A percentile compares a stretch with the other conserved stretches of the same genome.
These are phyloP conservation scores for Falco rusticolus DNA, from an alignment of 2,797 vertebrate genomes.

Conservation along the genomic window DNA sequence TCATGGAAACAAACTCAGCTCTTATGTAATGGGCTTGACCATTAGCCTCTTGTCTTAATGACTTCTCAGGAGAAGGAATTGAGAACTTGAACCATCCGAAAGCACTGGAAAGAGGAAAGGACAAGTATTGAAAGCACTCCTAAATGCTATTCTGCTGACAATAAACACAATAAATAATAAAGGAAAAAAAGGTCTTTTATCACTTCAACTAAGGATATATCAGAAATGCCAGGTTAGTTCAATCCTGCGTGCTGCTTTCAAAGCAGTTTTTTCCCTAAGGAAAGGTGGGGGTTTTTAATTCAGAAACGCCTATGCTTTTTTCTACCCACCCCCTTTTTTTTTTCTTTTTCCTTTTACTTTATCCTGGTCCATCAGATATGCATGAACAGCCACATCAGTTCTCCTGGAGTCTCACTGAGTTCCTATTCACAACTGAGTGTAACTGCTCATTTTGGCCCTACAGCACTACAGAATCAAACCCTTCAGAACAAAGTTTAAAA, in stretches of 20 bases:
- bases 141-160: neutral
- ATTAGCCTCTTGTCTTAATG: neutral
- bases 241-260: neutral
- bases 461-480: neutral
- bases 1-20: neutral
- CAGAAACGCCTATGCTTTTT: neutral
- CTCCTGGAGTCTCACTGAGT: neutral
- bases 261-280: neutral
- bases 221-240: neutral
- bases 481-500: neutral
- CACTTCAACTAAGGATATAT: neutral
- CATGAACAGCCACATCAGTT: neutral
- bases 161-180: neutral
- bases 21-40: neutral
- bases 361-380: neutral
- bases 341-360: neutral
- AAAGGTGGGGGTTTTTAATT: neutral
- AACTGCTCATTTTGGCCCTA: neutral
- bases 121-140: neutral
- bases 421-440: neutral
- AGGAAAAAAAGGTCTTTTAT: neutral
- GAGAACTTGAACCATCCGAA: neutral
- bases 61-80: neutral
- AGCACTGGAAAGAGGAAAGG: neutral
- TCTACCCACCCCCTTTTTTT: fast-evolving